Evolutionary conservation across 2,113 vertebrate species (phyloP).

Genomic region (Aix galericulata): DNA sequence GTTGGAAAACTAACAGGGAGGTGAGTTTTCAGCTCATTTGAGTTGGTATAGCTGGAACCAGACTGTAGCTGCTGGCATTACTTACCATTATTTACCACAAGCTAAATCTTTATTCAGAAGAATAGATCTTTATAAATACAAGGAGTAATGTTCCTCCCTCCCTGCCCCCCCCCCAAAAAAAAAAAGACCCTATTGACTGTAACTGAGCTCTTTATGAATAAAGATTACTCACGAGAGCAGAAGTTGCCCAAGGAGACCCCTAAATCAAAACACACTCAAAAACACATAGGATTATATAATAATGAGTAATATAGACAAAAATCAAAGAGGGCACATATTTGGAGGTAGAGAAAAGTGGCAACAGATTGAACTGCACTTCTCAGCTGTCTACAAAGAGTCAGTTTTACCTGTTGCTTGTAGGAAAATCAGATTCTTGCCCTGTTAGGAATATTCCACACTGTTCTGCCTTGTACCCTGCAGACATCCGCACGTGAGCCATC

Average conservation of each 20-base stretch:
- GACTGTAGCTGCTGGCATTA: not conserved
- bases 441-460: not conserved
- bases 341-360: not conserved
- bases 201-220: slow-evolving; percentile 42
- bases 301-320: not conserved
- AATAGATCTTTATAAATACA: slow-evolving; percentile 28
- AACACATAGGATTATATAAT: not conserved
- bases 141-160: not conserved
- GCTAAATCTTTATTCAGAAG: slow-evolving; percentile 32
- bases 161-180: not conserved
- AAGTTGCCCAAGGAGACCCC: slow-evolving; percentile 11
- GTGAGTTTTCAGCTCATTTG: slow-evolving; percentile 13
- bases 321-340: not conserved
- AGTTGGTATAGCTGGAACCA: not conserved
- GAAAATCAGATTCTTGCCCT: not conserved
- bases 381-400: not conserved
- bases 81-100: slow-evolving; percentile 39
- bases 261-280: slow-evolving; percentile 21
- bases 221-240: slow-evolving; percentile 2
- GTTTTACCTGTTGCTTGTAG: not conserved
- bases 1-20: not conserved
- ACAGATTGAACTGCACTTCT: not conserved
- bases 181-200: not conserved
- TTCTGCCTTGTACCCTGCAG: not conserved
- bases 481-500: not conserved